phyloP scores from a whole-genome alignment of 2,113 vertebrate species.

The Panurus biarmicus region DNA sequence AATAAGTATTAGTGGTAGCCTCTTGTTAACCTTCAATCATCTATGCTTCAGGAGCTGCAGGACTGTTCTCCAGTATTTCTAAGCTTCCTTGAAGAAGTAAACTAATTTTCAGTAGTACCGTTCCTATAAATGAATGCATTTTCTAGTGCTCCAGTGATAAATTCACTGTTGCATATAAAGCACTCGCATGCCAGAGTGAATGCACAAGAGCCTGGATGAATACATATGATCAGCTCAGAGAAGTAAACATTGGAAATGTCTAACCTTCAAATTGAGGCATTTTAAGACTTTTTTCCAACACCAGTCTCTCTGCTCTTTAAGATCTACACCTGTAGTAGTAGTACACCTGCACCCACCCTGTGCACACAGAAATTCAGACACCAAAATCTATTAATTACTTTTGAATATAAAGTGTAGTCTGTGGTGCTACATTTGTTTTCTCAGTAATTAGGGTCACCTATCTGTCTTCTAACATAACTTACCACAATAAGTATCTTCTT shows the following conservation, averaged over 20 bases:
- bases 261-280: neutral
- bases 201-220: neutral
- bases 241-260: neutral
- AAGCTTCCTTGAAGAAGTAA: neutral
- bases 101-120: neutral
- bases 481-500: neutral
- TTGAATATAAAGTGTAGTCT: neutral
- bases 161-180: neutral
- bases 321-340: neutral
- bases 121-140: neutral
- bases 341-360: neutral
- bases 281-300: neutral
- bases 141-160: neutral
- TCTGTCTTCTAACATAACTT: neutral
- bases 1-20: neutral
- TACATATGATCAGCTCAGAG: neutral
- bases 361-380: neutral
- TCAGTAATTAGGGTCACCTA: neutral
- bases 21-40: neutral
- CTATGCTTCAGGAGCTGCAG: neutral
- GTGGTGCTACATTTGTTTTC: neutral
- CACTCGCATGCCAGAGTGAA: accelerated
- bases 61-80: neutral
- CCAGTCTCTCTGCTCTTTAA: neutral
- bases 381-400: neutral